Conservation (phyloP, 2,888 invertebrate species). For the Galeruca laticollis region DNA sequence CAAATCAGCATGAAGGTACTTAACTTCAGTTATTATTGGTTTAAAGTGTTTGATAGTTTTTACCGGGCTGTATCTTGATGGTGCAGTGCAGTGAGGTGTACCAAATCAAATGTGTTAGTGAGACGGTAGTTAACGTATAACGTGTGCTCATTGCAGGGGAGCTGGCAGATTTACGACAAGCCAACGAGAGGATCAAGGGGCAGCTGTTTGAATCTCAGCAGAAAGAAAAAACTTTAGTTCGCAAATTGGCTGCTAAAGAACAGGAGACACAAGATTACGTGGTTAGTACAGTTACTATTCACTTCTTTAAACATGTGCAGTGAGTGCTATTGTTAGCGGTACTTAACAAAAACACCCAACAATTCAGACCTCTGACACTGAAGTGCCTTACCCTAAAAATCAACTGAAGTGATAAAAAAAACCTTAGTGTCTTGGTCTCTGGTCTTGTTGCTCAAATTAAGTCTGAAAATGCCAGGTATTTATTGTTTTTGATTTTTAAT, state of each 20-base stretch:
- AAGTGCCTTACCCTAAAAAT: constrained; percentile 28
- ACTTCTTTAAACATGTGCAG: constrained; percentile 57
- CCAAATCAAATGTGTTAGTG: constrained; percentile 46
- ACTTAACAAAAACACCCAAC: constrained; percentile 30
- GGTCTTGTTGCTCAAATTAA: constrained; percentile 25
- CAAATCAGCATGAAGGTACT: constrained; percentile 83
- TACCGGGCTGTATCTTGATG: constrained; percentile 51
- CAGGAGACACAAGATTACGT: constrained; percentile 97
- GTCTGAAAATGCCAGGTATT: constrained; percentile 12
- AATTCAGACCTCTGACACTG: constrained; percentile 34
- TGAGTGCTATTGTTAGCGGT: constrained; percentile 37
- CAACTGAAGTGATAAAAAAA: constrained; percentile 31
- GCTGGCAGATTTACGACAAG: constrained; percentile 78
- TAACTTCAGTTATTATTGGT: constrained; percentile 63
- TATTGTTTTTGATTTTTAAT: constrained; percentile 24
- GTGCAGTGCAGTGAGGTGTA: constrained; percentile 56
- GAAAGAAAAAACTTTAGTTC: constrained; percentile 91
- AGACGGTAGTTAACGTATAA: constrained; percentile 47
- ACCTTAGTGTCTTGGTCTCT: constrained; percentile 30
- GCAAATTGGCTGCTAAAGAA: constrained; percentile 93
- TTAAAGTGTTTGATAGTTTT: constrained; percentile 47
- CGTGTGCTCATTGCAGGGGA: constrained; percentile 72
- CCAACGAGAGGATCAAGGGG: constrained; percentile 83
- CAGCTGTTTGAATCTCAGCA: constrained; percentile 89
- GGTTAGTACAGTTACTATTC: constrained; percentile 73